Base-by-base conservation (phyloP, 2,797 vertebrate species). In the Chelonia mydas region DNA sequence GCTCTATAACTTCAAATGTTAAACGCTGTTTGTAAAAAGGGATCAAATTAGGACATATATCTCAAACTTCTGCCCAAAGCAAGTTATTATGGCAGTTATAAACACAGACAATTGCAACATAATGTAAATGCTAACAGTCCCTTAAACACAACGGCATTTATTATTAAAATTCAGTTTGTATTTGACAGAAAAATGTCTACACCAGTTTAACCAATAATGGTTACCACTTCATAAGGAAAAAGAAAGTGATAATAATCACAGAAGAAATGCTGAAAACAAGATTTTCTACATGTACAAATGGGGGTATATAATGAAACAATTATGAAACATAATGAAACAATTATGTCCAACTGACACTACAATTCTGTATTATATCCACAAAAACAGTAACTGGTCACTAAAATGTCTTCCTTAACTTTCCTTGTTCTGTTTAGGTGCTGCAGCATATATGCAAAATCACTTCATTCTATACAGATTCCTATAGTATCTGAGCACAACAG, bases 101-200 rank as follows among this genome's bases (percentile, higher is more conserved):
- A 88, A 31, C 61, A 12, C 2, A 49, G 45, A 77, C 25, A 47
- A 77, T 7, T 47, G 74, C 7, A 76, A 19, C 2, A 21, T 81
- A 7, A 84, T 82, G 50, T 28, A 12, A 50, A 10, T 45, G 12
- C 6, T 55, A 15, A 7, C 45, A 27, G 7, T 37, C 47, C 57
- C 92, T 94, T 84, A 72, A 50, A 33, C 88, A 13, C 31, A 78
- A 5, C 33, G 50, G 85, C 37, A 87, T 12, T 81, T 77, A 93
- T 47, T 92, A 54, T 11, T 88, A 57, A 65, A 84, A 37, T 72
- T 41, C 17, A 37, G 37, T 90, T 83, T 3, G 12, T 33, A 50
- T 93, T 86, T 90, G 91, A 88, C 54, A 92, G 55, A 93, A 31
- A 90, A 88, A 10, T n/a, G 47, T 27, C 74, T 84, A 15, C 28